Evolutionary conservation across 1,140 invertebrate species (phyloP).

Genomic region (Saccostrea glomerata): DNA sequence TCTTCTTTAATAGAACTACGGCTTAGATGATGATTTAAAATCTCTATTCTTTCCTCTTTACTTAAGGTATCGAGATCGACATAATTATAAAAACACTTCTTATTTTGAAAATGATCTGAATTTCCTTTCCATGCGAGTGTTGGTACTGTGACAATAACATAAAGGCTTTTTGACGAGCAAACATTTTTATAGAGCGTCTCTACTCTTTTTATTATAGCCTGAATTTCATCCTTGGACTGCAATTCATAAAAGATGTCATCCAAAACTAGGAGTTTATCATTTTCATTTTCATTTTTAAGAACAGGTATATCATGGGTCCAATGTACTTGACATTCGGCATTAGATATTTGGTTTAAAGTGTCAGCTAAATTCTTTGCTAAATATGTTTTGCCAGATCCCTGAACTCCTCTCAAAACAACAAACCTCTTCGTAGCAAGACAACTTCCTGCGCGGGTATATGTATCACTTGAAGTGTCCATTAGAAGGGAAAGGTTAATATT

Average conservation of each 20-base stretch:
- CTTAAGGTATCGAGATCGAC: neutral
- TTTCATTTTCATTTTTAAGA: neutral
- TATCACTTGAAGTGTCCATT: neutral
- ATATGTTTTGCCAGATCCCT: constrained; percentile 1
- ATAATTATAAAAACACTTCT: too few species aligned
- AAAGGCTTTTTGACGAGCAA: neutral
- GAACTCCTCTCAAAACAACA: neutral
- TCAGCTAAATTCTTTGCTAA: neutral
- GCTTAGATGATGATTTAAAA: neutral
- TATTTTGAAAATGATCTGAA: neutral
- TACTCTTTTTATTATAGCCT: neutral
- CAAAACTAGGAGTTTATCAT: neutral
- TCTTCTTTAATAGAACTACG: neutral
- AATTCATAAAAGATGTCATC: neutral
- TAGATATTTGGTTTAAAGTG: neutral
- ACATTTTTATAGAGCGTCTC: neutral
- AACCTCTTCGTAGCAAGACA: neutral
- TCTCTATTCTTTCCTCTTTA: neutral
- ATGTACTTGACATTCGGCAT: too few species aligned
- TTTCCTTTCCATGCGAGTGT: neutral
- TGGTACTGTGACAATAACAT: neutral
- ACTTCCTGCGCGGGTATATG: neutral
- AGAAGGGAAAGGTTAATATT: neutral
- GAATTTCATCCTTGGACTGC: neutral
- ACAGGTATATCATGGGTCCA: neutral